Percentiles rank a stretch among this genome's conserved stretches.
phyloP scores from a whole-genome alignment of 2,888 invertebrate genomes.

The Molorchus minor region DNA sequence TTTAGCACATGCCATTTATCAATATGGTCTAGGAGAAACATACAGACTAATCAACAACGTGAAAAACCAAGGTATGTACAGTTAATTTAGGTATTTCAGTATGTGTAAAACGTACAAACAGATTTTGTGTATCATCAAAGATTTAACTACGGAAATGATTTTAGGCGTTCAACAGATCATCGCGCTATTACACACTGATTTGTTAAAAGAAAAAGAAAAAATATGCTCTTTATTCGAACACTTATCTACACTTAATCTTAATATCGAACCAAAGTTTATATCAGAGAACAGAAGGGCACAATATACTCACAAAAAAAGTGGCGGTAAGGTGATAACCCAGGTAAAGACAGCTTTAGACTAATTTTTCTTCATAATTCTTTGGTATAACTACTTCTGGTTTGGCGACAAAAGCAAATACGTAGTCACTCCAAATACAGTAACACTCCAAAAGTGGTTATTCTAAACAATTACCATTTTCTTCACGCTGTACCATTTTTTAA shows the following conservation, averaged over 20 bases:
- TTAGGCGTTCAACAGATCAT: constrained; percentile 51
- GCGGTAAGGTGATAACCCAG: constrained; percentile 65
- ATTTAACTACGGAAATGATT: neutral
- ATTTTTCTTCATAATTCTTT: no score
- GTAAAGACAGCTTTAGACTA: no score
- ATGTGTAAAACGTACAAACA: no score
- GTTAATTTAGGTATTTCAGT: constrained; percentile 45
- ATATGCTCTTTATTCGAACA: constrained; percentile 64
- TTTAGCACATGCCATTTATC: constrained; percentile 51
- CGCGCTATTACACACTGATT: constrained; percentile 64
- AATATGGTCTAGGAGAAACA: constrained; percentile 48
- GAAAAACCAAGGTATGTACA: constrained; percentile 57
- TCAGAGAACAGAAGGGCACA: constrained; percentile 50
- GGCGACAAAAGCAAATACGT: no score
- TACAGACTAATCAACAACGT: constrained; percentile 51
- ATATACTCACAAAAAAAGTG: constrained; percentile 64
- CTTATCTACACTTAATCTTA: constrained; percentile 57
- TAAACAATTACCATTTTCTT: no score
- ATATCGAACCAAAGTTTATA: constrained; percentile 60
- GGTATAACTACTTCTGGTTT: no score
- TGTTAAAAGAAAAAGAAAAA: constrained; percentile 61
- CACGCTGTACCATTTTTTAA: neutral
- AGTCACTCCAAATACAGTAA: no score
- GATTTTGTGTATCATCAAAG: no score
- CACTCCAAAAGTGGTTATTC: no score